Percentiles rank a stretch among this genome's conserved stretches.
These are phyloP conservation scores for Caligus rogercresseyi DNA, from an alignment of 1,140 invertebrate genomes.

Conservation along the genomic window DNA sequence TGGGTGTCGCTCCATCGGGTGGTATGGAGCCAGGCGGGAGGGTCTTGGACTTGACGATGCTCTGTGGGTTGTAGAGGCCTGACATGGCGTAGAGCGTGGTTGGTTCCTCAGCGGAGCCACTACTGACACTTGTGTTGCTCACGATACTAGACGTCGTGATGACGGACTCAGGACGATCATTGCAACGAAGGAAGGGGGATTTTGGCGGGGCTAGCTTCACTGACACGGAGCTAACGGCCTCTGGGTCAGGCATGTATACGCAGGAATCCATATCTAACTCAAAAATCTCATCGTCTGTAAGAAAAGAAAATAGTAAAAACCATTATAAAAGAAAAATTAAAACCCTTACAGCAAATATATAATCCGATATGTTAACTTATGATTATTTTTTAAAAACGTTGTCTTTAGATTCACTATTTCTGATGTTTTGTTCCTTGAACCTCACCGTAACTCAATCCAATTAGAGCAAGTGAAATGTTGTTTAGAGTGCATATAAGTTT, in stretches of 20 bases:
- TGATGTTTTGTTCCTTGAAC: no score
- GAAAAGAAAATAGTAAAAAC: no score
- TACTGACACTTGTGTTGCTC: background rate
- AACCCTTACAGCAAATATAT: no score
- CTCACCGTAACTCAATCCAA: no score
- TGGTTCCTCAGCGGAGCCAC: background rate
- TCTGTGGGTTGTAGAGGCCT: constrained; percentile 2
- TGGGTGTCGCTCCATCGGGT: background rate
- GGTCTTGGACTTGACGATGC: background rate
- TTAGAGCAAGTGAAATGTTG: no score
- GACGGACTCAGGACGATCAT: constrained; percentile 16
- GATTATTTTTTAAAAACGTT: no score
- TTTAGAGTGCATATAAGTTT: no score
- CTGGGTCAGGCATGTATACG: background rate
- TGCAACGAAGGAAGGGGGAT: background rate
- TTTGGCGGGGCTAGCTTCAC: background rate
- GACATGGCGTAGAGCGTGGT: constrained; percentile 9
- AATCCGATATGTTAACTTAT: no score
- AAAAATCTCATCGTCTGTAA: background rate
- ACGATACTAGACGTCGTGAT: constrained; percentile 20
- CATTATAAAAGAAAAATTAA: no score
- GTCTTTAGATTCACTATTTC: no score
- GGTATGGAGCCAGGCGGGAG: background rate
- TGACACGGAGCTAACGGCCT: background rate
- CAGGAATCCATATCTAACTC: background rate